phyloP scores from a whole-genome alignment of 2,797 vertebrate genomes.

The Sebastes melanostomus region DNA sequence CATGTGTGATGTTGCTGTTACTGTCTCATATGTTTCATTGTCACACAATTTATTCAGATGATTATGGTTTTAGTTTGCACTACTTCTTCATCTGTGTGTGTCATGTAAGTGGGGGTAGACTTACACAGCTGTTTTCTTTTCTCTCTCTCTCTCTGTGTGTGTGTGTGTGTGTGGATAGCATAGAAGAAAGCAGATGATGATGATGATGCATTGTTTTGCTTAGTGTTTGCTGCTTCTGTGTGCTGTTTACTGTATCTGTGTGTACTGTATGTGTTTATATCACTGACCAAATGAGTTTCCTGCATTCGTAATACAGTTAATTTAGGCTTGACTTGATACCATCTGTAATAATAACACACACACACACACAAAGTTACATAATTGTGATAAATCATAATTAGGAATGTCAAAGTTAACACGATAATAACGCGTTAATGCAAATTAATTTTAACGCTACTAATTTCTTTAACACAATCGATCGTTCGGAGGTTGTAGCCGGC shows the following conservation, averaged over 20 bases:
- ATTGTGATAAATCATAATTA: background rate
- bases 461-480: too few relatives aligned
- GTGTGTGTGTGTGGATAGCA: slow-evolving; percentile 9
- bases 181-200: slow-evolving; percentile 11
- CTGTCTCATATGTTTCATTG: slow-evolving; percentile 23
- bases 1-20: slow-evolving; percentile 34
- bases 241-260: background rate
- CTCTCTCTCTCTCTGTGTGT: background rate
- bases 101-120: background rate
- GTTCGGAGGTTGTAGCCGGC: too few relatives aligned
- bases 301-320: background rate
- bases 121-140: slow-evolving; percentile 40
- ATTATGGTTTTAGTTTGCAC: slow-evolving; percentile 22
- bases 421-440: too few relatives aligned
- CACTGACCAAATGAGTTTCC: slow-evolving; percentile 13
- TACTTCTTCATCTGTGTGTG: slow-evolving; percentile 16
- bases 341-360: background rate
- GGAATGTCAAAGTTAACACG: background rate
- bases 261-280: background rate
- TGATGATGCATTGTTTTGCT: slow-evolving; percentile 25
- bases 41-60: slow-evolving; percentile 38
- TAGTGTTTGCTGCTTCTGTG: slow-evolving; percentile 1
- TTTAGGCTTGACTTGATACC: background rate
- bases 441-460: too few relatives aligned
- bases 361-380: background rate